Percentiles rank a stretch among this genome's conserved stretches.
Evolutionary conservation across 1,140 invertebrate species (phyloP).

Genomic region (Nomia melanderi): DNA sequence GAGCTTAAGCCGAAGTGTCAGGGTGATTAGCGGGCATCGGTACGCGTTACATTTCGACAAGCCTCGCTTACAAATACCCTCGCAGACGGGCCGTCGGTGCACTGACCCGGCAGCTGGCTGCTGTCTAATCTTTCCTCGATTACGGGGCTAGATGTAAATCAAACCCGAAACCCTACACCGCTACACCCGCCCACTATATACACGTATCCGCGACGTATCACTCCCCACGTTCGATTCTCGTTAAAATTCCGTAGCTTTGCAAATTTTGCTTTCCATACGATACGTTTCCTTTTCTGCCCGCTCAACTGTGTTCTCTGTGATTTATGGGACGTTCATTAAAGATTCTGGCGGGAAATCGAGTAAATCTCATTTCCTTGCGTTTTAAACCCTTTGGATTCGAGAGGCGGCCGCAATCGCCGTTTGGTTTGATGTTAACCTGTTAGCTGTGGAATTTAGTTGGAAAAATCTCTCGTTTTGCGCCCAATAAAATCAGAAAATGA

Average conservation of each 20-base stretch:
- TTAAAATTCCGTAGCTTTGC: constrained; percentile 21
- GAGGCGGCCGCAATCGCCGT: too few relatives aligned
- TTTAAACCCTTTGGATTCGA: too few relatives aligned
- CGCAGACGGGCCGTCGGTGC: constrained; percentile 36
- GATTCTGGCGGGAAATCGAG: background rate
- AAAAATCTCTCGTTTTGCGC: too few relatives aligned
- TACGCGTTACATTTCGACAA: constrained; percentile 64
- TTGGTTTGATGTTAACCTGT: too few relatives aligned
- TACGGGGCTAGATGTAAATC: constrained; percentile 67
- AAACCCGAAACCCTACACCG: constrained; percentile 46
- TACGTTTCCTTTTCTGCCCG: background rate
- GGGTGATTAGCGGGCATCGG: constrained; percentile 66
- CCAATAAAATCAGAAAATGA: too few relatives aligned
- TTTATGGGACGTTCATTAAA: background rate
- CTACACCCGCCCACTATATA: constrained; percentile 25
- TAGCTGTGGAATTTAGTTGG: too few relatives aligned
- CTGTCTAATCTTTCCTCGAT: constrained; percentile 75
- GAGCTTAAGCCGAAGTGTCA: constrained; percentile 46
- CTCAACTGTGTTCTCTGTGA: background rate
- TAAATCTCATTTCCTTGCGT: too few relatives aligned
- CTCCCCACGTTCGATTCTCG: background rate
- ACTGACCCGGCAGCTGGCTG: constrained; percentile 68
- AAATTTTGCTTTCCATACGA: background rate
- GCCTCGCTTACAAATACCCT: constrained; percentile 51
- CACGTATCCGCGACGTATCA: constrained; percentile 34